These are phyloP conservation scores for Hemibagrus wyckioides DNA, from an alignment of 2,113 vertebrate species.

Conservation along the genomic window DNA sequence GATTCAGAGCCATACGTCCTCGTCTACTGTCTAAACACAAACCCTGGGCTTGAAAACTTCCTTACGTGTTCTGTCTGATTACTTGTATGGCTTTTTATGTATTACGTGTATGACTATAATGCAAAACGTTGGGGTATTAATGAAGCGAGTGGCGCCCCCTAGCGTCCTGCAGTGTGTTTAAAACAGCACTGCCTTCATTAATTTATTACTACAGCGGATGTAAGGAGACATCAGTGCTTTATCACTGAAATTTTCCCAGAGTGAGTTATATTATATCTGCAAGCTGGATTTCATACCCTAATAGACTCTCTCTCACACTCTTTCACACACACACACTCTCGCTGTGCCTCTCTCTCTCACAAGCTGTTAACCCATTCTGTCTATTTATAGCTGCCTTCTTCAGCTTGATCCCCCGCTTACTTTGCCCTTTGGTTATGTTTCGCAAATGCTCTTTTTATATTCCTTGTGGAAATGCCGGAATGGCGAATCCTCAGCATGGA, in stretches of 20 bases:
- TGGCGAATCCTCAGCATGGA: background rate
- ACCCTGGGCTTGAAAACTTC: background rate
- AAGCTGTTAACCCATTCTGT: background rate
- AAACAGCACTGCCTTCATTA: background rate
- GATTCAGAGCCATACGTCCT: background rate
- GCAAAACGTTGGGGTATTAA: background rate
- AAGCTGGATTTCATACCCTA: background rate
- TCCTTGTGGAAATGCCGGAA: background rate
- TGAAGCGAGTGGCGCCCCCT: background rate
- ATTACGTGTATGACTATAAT: background rate
- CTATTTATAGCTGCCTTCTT: constrained; percentile 16
- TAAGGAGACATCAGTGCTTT: background rate
- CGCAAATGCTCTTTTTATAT: background rate
- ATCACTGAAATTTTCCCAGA: background rate
- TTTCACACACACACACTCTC: background rate
- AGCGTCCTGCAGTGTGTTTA: background rate
- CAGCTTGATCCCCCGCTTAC: background rate
- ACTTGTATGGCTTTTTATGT: no score
- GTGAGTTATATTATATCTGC: background rate
- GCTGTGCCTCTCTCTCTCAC: background rate
- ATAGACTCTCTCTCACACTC: background rate
- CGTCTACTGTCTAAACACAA: background rate
- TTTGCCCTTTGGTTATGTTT: background rate
- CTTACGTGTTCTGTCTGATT: background rate
- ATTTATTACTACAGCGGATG: background rate